Base-by-base conservation (phyloP, 2,888 invertebrate genomes). In the Toxonevra muliebris region DNA sequence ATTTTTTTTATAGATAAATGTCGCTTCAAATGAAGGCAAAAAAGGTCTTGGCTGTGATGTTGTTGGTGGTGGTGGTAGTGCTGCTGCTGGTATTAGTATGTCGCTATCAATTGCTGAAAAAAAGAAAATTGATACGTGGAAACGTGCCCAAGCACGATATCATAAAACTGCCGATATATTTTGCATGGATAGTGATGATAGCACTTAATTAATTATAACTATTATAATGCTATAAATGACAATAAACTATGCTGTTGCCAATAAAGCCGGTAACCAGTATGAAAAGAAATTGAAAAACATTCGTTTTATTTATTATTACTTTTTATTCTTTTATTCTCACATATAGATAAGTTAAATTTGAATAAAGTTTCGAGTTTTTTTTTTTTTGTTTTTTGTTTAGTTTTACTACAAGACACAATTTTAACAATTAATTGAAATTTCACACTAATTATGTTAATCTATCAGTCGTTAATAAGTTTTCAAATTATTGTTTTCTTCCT, bases 11-110 rank as follows among this genome's bases (percentile, higher is more conserved):
- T 85, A 91, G 91, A 88, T 91, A 70, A 87, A 88, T 20, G 80
- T 91, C 13, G 80, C 88, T 53, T 87, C 87, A 69, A 90, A 90
- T 79, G 87, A 88, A 65, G 89, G 88, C 48, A 91, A 88, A 74
- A 86, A 88, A 0, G 92, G 92, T 0, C 83, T 92, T 8, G 91
- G 91, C 2, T 87, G 86, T 1, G 79, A 80, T 0, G 86, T 85
- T 0, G 62, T 74, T 0, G 57, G 61, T 3, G 48, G 30, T 8
- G 91, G 91, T 2, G 87, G 86, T 1, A 79, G 80, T 0, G 86
- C 85, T 0, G 61, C 74, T 0, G 60, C 73, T 1, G 57, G 62
- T 2, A 48, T 71, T 11, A 71, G 68, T 15, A 41, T 74, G 48
- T 66, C 72, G 1, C 42, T 76, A 2, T 70, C 72, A 3, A 69